Conservation (phyloP, 2,797 vertebrate genomes). For the Sebastes itinus region DNA sequence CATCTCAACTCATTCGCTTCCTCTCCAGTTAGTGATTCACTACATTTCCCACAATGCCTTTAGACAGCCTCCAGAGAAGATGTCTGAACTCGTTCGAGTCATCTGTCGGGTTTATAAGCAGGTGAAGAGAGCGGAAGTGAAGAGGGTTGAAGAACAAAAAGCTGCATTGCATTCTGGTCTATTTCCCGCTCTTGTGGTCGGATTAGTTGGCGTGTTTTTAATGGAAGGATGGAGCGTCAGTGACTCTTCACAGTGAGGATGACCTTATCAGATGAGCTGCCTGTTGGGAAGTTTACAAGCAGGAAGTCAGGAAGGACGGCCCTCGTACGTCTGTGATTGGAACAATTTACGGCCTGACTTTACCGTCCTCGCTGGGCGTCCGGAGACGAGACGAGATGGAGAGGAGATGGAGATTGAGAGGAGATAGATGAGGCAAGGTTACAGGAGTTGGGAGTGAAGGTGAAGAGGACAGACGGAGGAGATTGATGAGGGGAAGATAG, state of each 20-base stretch:
- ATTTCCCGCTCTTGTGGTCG: not conserved
- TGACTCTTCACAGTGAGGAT: constrained; percentile 10
- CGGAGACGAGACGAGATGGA: not conserved
- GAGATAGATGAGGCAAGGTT: not conserved
- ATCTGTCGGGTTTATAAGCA: not conserved
- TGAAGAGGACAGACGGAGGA: not conserved
- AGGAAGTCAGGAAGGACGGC: constrained; percentile 5
- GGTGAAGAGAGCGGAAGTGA: not conserved
- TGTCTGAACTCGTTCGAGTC: not conserved
- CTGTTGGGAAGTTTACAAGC: constrained; percentile 33
- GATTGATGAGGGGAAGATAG: not conserved
- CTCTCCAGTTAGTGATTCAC: not conserved
- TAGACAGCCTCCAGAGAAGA: not conserved
- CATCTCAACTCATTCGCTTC: not conserved
- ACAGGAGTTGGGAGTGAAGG: not conserved
- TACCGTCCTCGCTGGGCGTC: constrained; percentile 1
- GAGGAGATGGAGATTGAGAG: not conserved
- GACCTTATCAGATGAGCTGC: constrained; percentile 30
- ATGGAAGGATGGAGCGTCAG: not conserved
- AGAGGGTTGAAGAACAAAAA: too few relatives aligned
- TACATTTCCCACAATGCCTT: constrained; percentile 19
- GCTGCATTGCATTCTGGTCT: not conserved
- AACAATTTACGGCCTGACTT: constrained; percentile 17
- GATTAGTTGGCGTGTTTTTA: not conserved
- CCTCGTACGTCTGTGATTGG: not conserved